phyloP scores from a whole-genome alignment of 1,140 invertebrate species.

The Meloidogyne exigua region DNA sequence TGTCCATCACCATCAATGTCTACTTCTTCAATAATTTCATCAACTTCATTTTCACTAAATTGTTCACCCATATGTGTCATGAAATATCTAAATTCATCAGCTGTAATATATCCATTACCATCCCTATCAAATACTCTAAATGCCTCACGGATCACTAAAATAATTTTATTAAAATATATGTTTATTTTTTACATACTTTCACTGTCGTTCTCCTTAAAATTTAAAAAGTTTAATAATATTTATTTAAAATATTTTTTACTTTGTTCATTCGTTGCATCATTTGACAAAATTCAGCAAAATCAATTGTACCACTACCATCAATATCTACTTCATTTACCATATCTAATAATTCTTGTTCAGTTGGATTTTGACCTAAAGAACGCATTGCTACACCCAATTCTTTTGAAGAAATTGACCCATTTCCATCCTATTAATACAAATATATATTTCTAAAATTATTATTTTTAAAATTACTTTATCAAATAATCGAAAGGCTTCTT shows the following conservation, averaged over 20 bases:
- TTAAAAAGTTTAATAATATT: neutral
- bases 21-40: constrained; percentile 63
- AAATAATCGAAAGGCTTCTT: constrained; percentile 61
- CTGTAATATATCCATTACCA: constrained; percentile 63
- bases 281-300: constrained; percentile 63
- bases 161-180: neutral
- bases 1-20: constrained; percentile 64
- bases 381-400: constrained; percentile 64
- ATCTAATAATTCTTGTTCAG: constrained; percentile 62
- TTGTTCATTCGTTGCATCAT: constrained; percentile 64
- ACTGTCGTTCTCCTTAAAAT: constrained; percentile 57
- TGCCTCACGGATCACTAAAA: constrained; percentile 58
- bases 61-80: constrained; percentile 64
- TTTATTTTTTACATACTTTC: constrained; percentile 42
- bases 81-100: constrained; percentile 62
- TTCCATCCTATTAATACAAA: constrained; percentile 58
- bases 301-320: constrained; percentile 61
- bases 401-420: constrained; percentile 62
- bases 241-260: neutral
- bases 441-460: neutral
- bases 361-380: constrained; percentile 60
- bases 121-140: constrained; percentile 63
- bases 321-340: constrained; percentile 63
- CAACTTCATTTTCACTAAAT: constrained; percentile 62
- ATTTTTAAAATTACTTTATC: constrained; percentile 51